phyloP scores from a whole-genome alignment of 2,797 vertebrate species.

The Alcedo quadribrachys region DNA sequence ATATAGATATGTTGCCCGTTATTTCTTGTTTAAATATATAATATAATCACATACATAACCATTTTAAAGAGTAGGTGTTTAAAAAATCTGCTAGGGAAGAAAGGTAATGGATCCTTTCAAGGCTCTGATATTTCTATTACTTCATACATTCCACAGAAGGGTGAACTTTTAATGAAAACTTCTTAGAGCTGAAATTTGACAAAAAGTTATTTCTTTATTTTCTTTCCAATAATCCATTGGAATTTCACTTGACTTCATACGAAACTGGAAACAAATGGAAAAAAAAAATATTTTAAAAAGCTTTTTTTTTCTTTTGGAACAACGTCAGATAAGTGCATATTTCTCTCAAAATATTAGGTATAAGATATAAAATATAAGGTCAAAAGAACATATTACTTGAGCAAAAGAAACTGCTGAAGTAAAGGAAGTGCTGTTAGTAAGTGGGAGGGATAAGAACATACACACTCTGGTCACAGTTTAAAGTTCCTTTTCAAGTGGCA shows the following conservation, averaged over 20 bases:
- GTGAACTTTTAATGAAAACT: neutral
- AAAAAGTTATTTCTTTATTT: neutral
- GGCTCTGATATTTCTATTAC: neutral
- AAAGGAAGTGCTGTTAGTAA: conserved; percentile 36
- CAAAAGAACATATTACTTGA: conserved; percentile 13
- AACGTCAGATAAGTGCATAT: neutral
- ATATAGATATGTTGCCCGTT: neutral
- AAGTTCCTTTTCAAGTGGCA: conserved; percentile 54
- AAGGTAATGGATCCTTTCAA: neutral
- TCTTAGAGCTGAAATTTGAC: neutral
- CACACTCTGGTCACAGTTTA: conserved; percentile 39
- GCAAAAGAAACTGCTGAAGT: conserved; percentile 44
- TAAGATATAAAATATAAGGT: too few relatives aligned
- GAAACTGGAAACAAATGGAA: neutral
- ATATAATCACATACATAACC: neutral
- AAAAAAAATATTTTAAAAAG: neutral
- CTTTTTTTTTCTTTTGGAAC: neutral
- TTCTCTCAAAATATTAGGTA: too few relatives aligned
- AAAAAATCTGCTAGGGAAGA: neutral
- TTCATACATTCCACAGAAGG: neutral
- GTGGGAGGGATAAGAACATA: conserved; percentile 34
- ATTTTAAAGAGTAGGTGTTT: neutral
- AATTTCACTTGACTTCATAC: neutral
- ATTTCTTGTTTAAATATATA: neutral
- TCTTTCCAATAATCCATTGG: neutral